Percentiles rank a stretch among this genome's conserved stretches.
These are phyloP conservation scores for Pampus argenteus DNA, from an alignment of 2,797 vertebrate genomes.

Conservation along the genomic window DNA sequence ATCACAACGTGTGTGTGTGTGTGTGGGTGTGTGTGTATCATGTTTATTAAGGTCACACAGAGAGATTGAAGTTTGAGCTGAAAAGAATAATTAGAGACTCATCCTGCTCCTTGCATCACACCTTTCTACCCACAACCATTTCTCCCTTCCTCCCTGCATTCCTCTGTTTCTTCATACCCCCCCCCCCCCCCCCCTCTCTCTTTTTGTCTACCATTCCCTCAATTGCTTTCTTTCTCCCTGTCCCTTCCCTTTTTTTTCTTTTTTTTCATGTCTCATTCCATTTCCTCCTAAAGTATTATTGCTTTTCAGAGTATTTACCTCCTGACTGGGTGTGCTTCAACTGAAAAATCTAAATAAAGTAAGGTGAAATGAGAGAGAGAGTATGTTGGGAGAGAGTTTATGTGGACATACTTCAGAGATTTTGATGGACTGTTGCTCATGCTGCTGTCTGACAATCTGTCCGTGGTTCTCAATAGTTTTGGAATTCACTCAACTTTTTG, in stretches of 20 bases:
- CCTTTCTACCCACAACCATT: slow-evolving; percentile 53
- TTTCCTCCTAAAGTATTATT: background rate
- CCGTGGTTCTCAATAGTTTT: slow-evolving; percentile 2
- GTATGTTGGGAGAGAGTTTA: background rate
- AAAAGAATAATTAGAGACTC: slow-evolving; percentile 72
- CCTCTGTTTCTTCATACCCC: background rate
- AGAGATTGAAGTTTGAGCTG: slow-evolving; percentile 72
- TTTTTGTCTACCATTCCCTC: slow-evolving; percentile 16
- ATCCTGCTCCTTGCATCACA: slow-evolving; percentile 75
- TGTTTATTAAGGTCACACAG: slow-evolving; percentile 80
- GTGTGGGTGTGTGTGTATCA: slow-evolving; percentile 51
- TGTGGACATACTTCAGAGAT: background rate
- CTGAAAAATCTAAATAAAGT: background rate
- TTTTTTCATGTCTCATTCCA: background rate
- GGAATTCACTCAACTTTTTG: background rate
- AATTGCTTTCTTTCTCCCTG: background rate
- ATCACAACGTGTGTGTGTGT: slow-evolving; percentile 63
- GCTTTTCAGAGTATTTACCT: background rate
- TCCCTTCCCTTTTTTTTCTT: background rate
- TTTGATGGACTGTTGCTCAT: background rate
- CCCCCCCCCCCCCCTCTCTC: background rate
- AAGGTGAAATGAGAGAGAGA: background rate
- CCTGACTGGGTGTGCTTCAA: background rate
- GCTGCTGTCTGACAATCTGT: slow-evolving; percentile 10
- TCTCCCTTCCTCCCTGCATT: slow-evolving; percentile 31